phyloP scores from a whole-genome alignment of 2,113 vertebrate genomes.

The Heterocephalus glaber region DNA sequence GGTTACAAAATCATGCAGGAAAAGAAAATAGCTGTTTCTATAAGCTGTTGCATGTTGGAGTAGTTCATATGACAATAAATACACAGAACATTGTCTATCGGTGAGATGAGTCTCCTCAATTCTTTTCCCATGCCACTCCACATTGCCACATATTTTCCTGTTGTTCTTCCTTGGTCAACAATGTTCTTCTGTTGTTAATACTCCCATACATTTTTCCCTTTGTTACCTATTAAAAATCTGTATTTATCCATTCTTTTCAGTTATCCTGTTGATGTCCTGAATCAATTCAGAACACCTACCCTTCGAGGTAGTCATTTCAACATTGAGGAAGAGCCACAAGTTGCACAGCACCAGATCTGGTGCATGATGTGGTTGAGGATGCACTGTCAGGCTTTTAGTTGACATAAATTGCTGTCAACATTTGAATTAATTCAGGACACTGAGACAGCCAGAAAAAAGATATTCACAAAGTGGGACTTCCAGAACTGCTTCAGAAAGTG shows the following conservation, averaged over 20 bases:
- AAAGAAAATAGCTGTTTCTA: background rate
- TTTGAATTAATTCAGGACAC: background rate
- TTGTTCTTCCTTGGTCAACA: background rate
- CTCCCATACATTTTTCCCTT: background rate
- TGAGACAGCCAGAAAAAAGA: background rate
- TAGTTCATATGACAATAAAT: background rate
- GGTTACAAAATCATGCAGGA: background rate
- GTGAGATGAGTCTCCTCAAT: background rate
- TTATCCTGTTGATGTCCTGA: background rate
- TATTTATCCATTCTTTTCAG: background rate
- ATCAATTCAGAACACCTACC: background rate
- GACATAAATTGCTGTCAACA: background rate
- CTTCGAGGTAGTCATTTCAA: background rate
- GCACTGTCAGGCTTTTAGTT: background rate
- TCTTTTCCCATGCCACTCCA: background rate
- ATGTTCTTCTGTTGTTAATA: background rate
- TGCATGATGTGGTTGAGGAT: background rate
- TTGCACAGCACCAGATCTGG: background rate
- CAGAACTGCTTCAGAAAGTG: background rate
- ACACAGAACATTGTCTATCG: background rate
- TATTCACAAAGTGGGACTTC: background rate
- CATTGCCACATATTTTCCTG: background rate
- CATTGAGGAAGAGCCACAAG: background rate
- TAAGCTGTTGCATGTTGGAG: background rate
- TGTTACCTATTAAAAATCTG: background rate